Conservation (phyloP, 2,113 vertebrate species). For the Numenius arquata region DNA sequence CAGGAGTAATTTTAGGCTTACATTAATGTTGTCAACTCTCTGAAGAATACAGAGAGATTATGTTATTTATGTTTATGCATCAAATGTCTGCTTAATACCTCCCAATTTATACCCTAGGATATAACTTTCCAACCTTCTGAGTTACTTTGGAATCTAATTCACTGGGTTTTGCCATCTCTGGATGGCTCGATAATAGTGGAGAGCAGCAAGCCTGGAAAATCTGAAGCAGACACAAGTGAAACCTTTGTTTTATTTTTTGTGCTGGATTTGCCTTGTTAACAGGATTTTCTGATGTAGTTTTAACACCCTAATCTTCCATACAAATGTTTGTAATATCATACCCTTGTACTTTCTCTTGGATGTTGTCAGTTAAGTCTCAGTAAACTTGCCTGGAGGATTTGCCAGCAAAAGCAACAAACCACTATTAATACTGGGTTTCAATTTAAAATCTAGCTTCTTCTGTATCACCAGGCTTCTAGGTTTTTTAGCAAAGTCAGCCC, state of each 20-base stretch:
- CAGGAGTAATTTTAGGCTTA: constrained; percentile 72
- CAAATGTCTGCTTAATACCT: constrained; percentile 56
- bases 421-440: not conserved
- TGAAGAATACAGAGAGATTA: constrained; percentile 67
- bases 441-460: constrained; percentile 12
- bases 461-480: not conserved
- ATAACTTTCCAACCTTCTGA: constrained; percentile 33
- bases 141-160: constrained; percentile 4
- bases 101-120: constrained; percentile 45
- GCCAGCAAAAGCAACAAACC: not conserved
- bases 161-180: not conserved
- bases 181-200: not conserved
- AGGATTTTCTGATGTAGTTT: constrained; percentile 37
- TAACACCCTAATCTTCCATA: constrained; percentile 37
- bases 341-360: not conserved
- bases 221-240: not conserved
- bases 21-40: constrained; percentile 44
- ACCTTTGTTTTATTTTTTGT: constrained; percentile 27
- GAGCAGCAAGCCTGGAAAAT: not conserved
- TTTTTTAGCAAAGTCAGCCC: not conserved
- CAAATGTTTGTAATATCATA: not conserved
- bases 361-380: constrained; percentile 24
- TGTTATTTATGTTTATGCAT: constrained; percentile 68
- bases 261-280: constrained; percentile 41
- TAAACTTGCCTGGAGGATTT: constrained; percentile 39